Evolutionary conservation across 2,113 vertebrate genomes (phyloP).

Genomic region (Lanius collurio): DNA sequence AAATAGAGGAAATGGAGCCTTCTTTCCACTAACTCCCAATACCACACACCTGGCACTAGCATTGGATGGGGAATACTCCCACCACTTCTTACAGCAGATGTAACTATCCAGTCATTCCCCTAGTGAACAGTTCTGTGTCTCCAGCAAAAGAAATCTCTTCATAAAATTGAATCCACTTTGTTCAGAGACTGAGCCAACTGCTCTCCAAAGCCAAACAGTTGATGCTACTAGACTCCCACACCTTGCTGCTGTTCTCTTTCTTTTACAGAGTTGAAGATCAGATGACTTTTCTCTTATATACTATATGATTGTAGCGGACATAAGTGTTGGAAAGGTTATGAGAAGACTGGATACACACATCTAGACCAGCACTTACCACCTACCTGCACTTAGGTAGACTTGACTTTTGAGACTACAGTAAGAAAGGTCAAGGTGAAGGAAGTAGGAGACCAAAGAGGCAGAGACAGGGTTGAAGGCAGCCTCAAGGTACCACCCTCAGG

Average conservation of each 20-base stretch:
- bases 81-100: not conserved
- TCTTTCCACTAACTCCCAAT: not conserved
- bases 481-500: not conserved
- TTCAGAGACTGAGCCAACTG: not conserved
- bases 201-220: not conserved
- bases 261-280: not conserved
- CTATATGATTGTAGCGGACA: not conserved
- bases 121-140: not conserved
- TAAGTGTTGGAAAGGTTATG: not conserved
- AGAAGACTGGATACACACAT: not conserved
- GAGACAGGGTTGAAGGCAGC: not conserved
- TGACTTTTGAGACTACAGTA: not conserved
- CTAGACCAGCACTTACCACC: not conserved
- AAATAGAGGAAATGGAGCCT: conserved; percentile 9
- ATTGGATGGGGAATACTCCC: not conserved
- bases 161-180: conserved; percentile 33
- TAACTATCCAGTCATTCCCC: not conserved
- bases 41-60: not conserved
- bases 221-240: not conserved
- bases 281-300: not conserved
- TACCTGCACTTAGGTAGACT: not conserved
- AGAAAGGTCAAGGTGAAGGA: not conserved
- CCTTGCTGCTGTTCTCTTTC: not conserved
- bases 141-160: not conserved
- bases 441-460: not conserved